Evolutionary conservation across 2,888 invertebrate species (phyloP), one percentile per base, ranked within the genome.

Genomic region (Nipponacmea schrenckii): DNA sequence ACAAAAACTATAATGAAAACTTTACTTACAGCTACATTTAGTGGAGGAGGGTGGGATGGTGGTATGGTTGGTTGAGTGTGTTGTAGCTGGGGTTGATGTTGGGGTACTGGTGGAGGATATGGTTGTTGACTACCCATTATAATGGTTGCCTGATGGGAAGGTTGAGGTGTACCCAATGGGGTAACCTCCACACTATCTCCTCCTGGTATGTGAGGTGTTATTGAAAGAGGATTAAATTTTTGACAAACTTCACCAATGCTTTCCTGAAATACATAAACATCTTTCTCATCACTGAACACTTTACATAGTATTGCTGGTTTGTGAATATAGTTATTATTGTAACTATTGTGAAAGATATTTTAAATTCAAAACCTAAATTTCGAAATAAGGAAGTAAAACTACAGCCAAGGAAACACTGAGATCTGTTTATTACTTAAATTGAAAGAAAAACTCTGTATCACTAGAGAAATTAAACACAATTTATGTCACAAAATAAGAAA

Each of bases 31-130:
- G 62, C 62, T 62, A 68, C n/a, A 46, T 62, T 62, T 0, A 20
- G 63, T 62, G 39, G 62, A 17, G 62, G 62, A 62, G 62, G 39
- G 39, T 39, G 39, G 39, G 39, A 39, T 39, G 3, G 39, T 39
- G 4, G 39, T 39, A 39, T 39, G 39, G 39, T 39, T 39, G 39
- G 39, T 39, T 39, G 39, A 63, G 24, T 26, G 27, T 63, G 63
- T 17, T 15, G 5, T 17, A 63, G 14, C 15, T 63, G 17, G 62
- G 75, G 20, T 56, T 64, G 27, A 50, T 64, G 39, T 68, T 72
- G 64, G 68, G 73, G 71, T 67, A 77, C 1, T 8, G 39, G 10
- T 62, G 77, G 77, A 31, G 77, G 66, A 71, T 69, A 75, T 44
- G 48, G 68, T 68, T 31, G 71, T 15, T 63, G 69, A 62, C 44